Base-by-base conservation (phyloP, 1,140 invertebrate genomes). In the Drosophila nasuta region DNA sequence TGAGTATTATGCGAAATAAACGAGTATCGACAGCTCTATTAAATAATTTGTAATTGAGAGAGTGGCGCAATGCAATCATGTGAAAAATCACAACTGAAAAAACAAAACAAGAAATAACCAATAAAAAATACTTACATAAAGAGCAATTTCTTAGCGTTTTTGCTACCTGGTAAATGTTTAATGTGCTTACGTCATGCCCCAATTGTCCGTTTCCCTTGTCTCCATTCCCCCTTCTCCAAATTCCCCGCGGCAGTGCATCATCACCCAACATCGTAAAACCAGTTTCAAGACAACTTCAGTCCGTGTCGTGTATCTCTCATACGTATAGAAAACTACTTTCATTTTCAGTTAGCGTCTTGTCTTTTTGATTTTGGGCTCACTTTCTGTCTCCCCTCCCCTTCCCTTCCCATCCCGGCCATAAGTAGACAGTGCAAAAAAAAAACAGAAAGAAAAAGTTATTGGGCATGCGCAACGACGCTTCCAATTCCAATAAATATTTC, bases 251-350 rank as follows among this genome's bases (percentile, higher is more conserved):
- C 52, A n/a, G 46, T 45, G 46, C 41, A 20, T 54, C 41, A 20
- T 54, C 71, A 59, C 45, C 64, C 59, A 68, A 60, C 71, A 70
- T 46, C 69, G 65, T 28, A 41, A 88, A 87, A 87, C 83, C 83
- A 72, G 83, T 87, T 87, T 10, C 45, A 41, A 69, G 38, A 38
- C 83, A 56, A 72, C 71, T 66, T 66, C 66, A 87, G 69, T 69
- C 20, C 20, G 76, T 72, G 56, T 8, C 33, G 33, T 66, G 41
- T 25, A 25, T 10, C 35, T 43, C 8, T 7, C 6, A 10, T 38
- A 38, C 10, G 30, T 65, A 74, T 56, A 69, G 67, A 77, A 85
- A 85, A 85, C 80, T 75, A 88, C 83, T 87, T 87, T 87, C 83
- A 88, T 88, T 82, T 87, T 88, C 80, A 78, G 65, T 69, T 35